phyloP scores from a whole-genome alignment of 2,113 vertebrate species.

The Myocastor coypus region DNA sequence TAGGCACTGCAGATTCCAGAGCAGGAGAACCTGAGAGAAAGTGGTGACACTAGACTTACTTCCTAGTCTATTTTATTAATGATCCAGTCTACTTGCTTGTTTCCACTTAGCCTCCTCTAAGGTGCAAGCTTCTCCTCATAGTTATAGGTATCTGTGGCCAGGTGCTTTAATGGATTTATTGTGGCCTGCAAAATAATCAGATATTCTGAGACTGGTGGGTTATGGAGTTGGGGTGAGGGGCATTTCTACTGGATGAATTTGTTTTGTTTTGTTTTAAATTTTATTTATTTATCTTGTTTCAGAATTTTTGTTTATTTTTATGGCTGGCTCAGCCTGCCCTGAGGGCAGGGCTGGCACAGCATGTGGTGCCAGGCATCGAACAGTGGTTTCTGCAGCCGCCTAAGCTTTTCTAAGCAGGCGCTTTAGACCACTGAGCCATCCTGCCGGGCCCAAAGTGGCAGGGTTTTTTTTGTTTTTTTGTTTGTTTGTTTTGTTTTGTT shows the following conservation, averaged over 20 bases:
- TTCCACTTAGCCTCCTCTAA: neutral
- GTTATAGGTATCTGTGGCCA: neutral
- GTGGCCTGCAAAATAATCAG: neutral
- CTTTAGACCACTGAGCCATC: no score
- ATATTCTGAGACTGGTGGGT: rapidly evolving
- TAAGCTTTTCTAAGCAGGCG: no score
- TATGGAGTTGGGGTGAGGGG: neutral
- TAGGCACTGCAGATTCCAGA: conserved; percentile 76
- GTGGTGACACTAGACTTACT: neutral
- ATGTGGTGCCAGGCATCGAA: no score
- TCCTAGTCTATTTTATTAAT: neutral
- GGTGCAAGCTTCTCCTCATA: neutral
- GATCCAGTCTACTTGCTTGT: neutral
- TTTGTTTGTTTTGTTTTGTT: no score
- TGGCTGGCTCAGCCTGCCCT: no score
- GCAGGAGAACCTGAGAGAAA: neutral
- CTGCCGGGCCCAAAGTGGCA: no score
- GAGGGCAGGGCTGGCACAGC: no score
- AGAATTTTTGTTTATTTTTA: no score
- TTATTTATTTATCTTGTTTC: no score
- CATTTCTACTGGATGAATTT: neutral
- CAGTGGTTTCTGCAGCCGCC: no score
- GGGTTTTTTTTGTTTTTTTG: no score
- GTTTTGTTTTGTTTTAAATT: no score
- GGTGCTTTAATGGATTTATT: neutral